Evolutionary conservation across 2,113 vertebrate genomes (phyloP), one percentile per base, ranked within the genome.

Genomic region (Nannospalax galili): DNA sequence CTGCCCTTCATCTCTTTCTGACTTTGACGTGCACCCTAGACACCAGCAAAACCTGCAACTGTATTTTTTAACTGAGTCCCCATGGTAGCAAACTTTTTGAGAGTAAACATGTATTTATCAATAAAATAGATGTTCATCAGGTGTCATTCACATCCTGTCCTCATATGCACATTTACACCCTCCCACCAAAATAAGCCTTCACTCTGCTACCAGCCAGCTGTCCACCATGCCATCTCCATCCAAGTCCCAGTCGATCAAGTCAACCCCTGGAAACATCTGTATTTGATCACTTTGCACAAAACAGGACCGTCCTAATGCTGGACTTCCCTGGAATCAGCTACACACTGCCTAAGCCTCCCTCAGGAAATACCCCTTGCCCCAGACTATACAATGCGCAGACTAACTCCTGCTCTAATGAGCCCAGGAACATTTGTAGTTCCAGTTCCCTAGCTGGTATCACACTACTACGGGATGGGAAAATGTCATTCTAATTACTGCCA

Each of bases 221-320:
- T 98, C 98, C 98, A 98, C 98, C 98, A 98, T 99, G 99, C 98
- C 98, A 96, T 98, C 98, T 98, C 96, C 96, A 98, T 97, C 97
- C 98, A 98, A 98, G 98, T 98, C 98, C 96, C 95, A 97, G 98
- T 98, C 98, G 98, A 97, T 96, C 97, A 98, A 99, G 99, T 99
- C 99, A 99, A 14, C 97, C 98, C 98, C 97, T 98, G 97, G 97
- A 96, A 99, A 99, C 99, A 99, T 99, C 99, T 99, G 99, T 98
- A 99, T 99, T 99, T 99, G 98, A 99, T 99, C 98, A 99, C 98
- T 98, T 98, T 97, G 98, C 97, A 98, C 97, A 97, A 98, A 98
- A 99, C 97, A 94, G 98, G 98, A 97, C 98, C 98, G 99, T 98
- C 97, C 96, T 98, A 97, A 97, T 98, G 97, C 98, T 95, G 98